Base-by-base conservation (phyloP, 2,888 invertebrate species). In the Papilio protenor region DNA sequence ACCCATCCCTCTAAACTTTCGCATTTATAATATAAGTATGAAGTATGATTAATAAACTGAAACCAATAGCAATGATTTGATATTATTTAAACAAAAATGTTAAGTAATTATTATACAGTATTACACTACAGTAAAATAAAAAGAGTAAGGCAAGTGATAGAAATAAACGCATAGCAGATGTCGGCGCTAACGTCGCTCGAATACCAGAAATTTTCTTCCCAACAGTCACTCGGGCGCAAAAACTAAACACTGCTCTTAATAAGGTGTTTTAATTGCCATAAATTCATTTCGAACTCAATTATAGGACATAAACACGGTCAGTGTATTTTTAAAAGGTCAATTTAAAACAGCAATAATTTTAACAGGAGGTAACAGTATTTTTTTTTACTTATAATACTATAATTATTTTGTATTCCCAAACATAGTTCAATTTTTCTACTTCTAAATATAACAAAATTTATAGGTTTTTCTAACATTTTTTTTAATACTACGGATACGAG, bases 151-250 rank as follows among this genome's bases (percentile, higher is more conserved):
- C 18, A 76, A 52, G 52, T 23, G 59, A 33, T 55, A 85, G 83
- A 86, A 87, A 88, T 90, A 87, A 87, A 90, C 87, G 87, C 86
- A 82, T 86, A 89, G 89, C 92, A 92, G 89, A 90, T 92, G 91
- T 89, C 85, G 81, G 85, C 83, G 84, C 83, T 84, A 81, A 82
- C 85, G 88, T 90, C 89, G 85, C 91, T 91, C 90, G 92, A 91
- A 92, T 92, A 88, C 91, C 90, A 83, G 87, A 86, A 89, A 91
- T 90, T 91, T 91, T 87, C 91, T 91, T 90, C 89, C 87, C 85
- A 83, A 82, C 81, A 82, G 78, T 81, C 79, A 71, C 77, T 80
- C 82, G 57, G 86, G 87, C 83, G 2, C 73, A 88, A 88, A 79
- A 73, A 21, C 81, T 52, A 79, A 80, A 64, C 74, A 40, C 8